phyloP scores from a whole-genome alignment of 64 coral and sea anemone species.

The Cladopsammia gracilis region DNA sequence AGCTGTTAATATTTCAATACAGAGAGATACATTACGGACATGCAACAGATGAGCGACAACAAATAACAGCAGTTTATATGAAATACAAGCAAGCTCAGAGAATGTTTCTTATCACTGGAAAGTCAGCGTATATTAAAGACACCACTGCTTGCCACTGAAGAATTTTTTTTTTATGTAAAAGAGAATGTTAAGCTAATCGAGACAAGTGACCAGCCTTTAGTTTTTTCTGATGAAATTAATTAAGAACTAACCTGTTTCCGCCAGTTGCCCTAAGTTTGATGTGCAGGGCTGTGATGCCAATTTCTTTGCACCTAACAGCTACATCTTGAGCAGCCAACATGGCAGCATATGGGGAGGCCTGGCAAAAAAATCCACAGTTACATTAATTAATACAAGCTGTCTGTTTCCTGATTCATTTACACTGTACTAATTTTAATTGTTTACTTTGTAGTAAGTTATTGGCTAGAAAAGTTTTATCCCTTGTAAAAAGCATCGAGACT shows the following conservation, averaged over 20 bases:
- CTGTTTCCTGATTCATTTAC: too few relatives aligned
- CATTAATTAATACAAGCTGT: not conserved
- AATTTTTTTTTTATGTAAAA: too few relatives aligned
- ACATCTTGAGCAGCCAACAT: conserved; percentile 99
- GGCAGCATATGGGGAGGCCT: conserved; percentile 97
- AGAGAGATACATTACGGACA: not conserved
- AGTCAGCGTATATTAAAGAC: conserved; percentile 51
- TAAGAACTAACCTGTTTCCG: conserved; percentile 88
- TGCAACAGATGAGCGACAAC: not conserved
- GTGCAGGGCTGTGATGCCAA: conserved; percentile 97
- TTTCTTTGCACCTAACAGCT: conserved; percentile 96
- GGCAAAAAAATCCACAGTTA: not conserved
- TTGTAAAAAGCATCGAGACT: too few relatives aligned
- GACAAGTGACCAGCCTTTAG: too few relatives aligned
- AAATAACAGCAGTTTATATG: not conserved
- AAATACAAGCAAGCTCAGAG: not conserved
- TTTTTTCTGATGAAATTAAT: too few relatives aligned
- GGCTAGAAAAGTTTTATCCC: too few relatives aligned
- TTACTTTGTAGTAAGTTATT: too few relatives aligned
- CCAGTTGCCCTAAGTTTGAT: conserved; percentile 98
- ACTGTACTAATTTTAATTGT: too few relatives aligned
- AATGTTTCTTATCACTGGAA: conserved; percentile 34
- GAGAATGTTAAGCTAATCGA: too few relatives aligned
- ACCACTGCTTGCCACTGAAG: conserved; percentile 9
- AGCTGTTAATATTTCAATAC: not conserved